phyloP scores from a whole-genome alignment of 2,113 vertebrate genomes.

The Ibidorhyncha struthersii region DNA sequence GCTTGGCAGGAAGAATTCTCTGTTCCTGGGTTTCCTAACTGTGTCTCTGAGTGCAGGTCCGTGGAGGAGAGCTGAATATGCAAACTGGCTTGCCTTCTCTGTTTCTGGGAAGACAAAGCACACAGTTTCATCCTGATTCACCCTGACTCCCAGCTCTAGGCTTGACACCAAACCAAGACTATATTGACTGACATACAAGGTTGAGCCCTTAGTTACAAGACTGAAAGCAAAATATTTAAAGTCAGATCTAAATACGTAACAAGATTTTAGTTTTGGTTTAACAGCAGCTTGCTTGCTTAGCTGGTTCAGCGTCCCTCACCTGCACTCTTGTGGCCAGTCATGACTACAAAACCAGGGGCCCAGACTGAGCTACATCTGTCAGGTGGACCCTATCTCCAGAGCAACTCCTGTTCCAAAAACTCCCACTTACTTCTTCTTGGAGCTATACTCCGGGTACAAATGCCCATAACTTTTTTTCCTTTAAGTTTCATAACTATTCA shows the following conservation, averaged over 20 bases:
- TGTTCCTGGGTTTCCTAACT: neutral
- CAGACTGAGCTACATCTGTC: neutral
- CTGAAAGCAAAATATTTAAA: neutral
- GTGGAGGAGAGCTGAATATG: neutral
- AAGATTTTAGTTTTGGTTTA: neutral
- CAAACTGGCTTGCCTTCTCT: neutral
- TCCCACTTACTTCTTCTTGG: neutral
- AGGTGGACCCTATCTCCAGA: neutral
- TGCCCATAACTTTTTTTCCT: neutral
- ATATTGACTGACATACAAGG: neutral
- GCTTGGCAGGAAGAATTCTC: neutral
- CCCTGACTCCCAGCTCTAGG: neutral
- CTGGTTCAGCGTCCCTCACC: neutral
- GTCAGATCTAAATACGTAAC: neutral
- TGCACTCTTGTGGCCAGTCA: fast-evolving
- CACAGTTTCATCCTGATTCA: neutral
- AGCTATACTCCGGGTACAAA: neutral
- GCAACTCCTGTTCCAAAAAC: neutral
- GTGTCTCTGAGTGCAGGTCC: neutral
- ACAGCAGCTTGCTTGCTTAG: neutral
- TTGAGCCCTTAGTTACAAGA: neutral
- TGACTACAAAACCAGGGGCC: neutral
- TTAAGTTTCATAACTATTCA: neutral
- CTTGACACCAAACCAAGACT: neutral
- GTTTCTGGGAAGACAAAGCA: neutral